phyloP scores from a whole-genome alignment of 2,888 invertebrate species.

The Pristionchus fissidentatus region DNA sequence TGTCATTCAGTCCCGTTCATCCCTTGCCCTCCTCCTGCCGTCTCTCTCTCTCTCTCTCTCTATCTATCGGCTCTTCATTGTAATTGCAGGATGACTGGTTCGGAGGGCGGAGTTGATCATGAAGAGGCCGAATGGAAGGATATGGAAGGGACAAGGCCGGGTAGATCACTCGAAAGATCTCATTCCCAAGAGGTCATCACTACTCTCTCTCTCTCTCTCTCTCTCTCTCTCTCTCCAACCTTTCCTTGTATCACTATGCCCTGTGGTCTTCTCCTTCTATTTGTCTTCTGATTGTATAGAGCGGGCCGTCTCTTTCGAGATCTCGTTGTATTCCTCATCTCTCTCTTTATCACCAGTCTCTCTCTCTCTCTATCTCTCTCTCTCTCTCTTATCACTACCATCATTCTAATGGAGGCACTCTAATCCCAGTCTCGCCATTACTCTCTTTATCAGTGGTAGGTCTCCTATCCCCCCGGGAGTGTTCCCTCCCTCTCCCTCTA shows the following conservation, averaged over 20 bases:
- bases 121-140: not conserved
- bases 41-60: not conserved
- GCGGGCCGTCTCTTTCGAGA: constrained; percentile 10
- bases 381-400: not conserved
- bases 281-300: constrained; percentile 13
- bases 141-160: not conserved
- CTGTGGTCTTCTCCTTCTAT: not conserved
- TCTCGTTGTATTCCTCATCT: not conserved
- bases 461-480: not conserved
- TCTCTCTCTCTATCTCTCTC: not conserved
- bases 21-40: not conserved
- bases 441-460: not conserved
- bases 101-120: not conserved
- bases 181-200: constrained; percentile 7
- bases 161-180: constrained; percentile 14
- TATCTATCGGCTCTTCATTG: constrained; percentile 13
- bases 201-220: not conserved
- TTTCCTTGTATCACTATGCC: not conserved
- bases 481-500: not conserved
- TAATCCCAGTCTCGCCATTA: not conserved
- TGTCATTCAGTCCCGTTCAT: not conserved
- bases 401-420: constrained; percentile 6
- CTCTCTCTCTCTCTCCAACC: too few relatives aligned
- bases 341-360: not conserved
- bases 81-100: constrained; percentile 31